Percentiles rank a stretch among this genome's conserved stretches.
phyloP scores from a whole-genome alignment of 2,797 vertebrate species.

The Lerista edwardsae region DNA sequence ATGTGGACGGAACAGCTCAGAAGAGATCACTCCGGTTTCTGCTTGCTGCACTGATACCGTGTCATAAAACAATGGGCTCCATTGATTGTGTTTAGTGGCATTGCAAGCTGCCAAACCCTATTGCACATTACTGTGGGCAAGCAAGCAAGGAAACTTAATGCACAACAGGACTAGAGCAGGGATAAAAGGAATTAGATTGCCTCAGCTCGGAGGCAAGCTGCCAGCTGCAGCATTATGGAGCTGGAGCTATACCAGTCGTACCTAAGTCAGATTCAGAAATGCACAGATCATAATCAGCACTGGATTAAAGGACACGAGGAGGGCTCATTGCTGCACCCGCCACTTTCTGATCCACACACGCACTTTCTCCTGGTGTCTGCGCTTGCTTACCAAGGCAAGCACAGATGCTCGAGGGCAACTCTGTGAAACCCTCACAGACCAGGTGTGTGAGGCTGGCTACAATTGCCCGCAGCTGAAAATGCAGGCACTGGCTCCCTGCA shows the following conservation, averaged over 20 bases:
- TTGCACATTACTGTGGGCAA: slow-evolving; percentile 51
- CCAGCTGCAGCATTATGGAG: neutral
- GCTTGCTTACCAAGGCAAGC: neutral
- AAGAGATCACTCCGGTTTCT: slow-evolving; percentile 55
- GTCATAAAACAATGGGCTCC: slow-evolving; percentile 51
- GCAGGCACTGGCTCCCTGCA: neutral
- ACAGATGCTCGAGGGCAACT: neutral
- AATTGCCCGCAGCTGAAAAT: neutral
- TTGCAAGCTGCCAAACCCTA: slow-evolving; percentile 61
- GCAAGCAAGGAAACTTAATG: slow-evolving; percentile 51
- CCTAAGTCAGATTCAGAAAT: slow-evolving; percentile 32
- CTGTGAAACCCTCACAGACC: neutral
- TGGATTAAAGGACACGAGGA: neutral
- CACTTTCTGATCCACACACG: neutral
- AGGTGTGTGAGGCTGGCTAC: neutral
- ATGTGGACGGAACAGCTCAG: slow-evolving; percentile 56
- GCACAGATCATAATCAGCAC: slow-evolving; percentile 34
- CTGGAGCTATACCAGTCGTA: slow-evolving; percentile 3
- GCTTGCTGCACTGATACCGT: slow-evolving; percentile 49
- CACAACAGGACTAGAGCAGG: slow-evolving; percentile 35
- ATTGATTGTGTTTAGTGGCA: slow-evolving; percentile 50
- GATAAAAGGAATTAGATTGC: slow-evolving; percentile 49
- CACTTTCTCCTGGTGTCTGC: neutral
- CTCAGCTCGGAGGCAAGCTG: slow-evolving; percentile 21
- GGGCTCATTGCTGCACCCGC: neutral